A percentile compares a stretch with the other conserved stretches of the same genome.
Evolutionary conservation across 1,140 invertebrate species (phyloP).

Genomic region (Venturia canescens): DNA sequence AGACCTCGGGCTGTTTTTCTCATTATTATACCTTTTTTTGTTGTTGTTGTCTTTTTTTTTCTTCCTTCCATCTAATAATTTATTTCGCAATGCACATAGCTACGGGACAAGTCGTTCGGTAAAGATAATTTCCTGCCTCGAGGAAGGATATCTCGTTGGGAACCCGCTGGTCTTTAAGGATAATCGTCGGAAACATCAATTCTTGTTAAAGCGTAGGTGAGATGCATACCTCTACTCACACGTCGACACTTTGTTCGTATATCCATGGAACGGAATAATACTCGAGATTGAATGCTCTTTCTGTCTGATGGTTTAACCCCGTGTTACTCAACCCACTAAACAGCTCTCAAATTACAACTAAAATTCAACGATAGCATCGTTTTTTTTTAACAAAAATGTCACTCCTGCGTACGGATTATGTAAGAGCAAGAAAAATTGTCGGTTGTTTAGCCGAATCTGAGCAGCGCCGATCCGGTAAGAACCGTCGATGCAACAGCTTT

Average conservation of each 20-base stretch:
- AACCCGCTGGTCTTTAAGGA: constrained; percentile 50
- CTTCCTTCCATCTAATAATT: neutral
- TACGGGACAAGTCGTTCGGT: constrained; percentile 25
- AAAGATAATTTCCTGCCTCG: constrained; percentile 52
- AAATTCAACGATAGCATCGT: no score
- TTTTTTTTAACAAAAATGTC: no score
- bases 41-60: no score
- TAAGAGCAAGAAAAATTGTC: no score
- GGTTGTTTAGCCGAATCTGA: no score
- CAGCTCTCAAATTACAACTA: no score
- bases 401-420: no score
- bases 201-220: constrained; percentile 58
- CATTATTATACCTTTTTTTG: no score
- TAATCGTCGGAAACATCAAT: constrained; percentile 59
- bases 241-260: constrained; percentile 14
- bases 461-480: no score
- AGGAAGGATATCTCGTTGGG: constrained; percentile 40
- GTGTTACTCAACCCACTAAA: no score
- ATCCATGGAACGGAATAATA: neutral
- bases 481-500: no score
- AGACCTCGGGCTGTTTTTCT: no score
- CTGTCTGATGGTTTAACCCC: neutral
- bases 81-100: neutral
- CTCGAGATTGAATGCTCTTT: neutral
- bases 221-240: constrained; percentile 44